A percentile compares a stretch with the other conserved stretches of the same genome.
phyloP scores from a whole-genome alignment of 2,888 invertebrate species.

The Polydrusus cervinus region DNA sequence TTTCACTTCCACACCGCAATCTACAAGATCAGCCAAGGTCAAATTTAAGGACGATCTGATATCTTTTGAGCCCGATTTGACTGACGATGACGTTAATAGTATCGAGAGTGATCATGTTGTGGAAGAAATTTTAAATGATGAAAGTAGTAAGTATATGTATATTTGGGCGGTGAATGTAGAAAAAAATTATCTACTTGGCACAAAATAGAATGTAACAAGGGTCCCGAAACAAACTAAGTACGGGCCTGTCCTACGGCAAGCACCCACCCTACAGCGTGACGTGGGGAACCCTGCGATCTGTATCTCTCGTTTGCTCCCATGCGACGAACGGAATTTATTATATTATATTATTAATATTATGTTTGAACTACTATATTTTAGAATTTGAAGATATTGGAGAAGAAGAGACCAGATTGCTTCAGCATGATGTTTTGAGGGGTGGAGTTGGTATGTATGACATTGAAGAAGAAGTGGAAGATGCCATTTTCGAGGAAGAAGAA shows the following conservation, averaged over 20 bases:
- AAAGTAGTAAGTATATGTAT: slow-evolving; percentile 20
- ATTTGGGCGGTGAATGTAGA: too few relatives aligned
- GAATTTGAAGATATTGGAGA: slow-evolving; percentile 5
- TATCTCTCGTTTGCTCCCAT: too few relatives aligned
- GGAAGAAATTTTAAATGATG: slow-evolving; percentile 46
- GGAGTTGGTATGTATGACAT: slow-evolving; percentile 62
- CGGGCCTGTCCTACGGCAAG: too few relatives aligned
- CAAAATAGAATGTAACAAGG: too few relatives aligned
- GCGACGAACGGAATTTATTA: too few relatives aligned
- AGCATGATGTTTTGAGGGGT: slow-evolving; percentile 56
- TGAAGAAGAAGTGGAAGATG: slow-evolving; percentile 61
- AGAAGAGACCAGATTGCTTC: slow-evolving; percentile 41
- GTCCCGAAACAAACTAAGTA: too few relatives aligned
- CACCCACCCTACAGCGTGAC: too few relatives aligned
- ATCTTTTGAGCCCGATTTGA: slow-evolving; percentile 72
- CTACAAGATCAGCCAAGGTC: slow-evolving; percentile 68
- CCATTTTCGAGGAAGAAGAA: slow-evolving; percentile 59
- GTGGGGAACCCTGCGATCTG: too few relatives aligned
- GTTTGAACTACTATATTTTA: neutral
- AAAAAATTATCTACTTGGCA: too few relatives aligned
- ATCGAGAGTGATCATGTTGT: slow-evolving; percentile 67
- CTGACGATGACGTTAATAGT: slow-evolving; percentile 69
- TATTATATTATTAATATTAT: too few relatives aligned
- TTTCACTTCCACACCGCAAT: slow-evolving; percentile 64
- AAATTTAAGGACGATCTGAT: slow-evolving; percentile 72